A percentile compares a stretch with the other conserved stretches of the same genome.
phyloP scores from a whole-genome alignment of 2,113 vertebrate genomes.

The Ammodytes dubius region DNA sequence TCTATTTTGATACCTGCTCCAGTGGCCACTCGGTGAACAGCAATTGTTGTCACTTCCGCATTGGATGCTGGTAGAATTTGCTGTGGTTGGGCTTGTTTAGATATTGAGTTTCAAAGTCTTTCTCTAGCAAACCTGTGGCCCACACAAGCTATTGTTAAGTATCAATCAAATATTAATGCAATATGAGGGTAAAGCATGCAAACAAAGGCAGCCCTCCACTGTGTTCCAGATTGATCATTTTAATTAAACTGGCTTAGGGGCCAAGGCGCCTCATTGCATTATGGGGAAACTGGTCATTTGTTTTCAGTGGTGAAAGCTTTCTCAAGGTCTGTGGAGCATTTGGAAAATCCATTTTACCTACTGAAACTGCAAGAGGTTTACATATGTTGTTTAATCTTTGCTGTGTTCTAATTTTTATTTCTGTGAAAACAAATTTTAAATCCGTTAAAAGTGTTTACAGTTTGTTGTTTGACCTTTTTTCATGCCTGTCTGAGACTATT shows the following conservation, averaged over 20 bases:
- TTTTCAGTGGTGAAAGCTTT: neutral
- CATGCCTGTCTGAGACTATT: neutral
- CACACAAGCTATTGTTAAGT: slow-evolving; percentile 32
- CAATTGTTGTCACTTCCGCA: no score
- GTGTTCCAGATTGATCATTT: slow-evolving; percentile 57
- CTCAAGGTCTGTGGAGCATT: neutral
- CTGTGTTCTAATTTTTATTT: neutral
- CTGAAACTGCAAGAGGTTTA: neutral
- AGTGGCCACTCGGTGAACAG: no score
- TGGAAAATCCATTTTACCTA: neutral
- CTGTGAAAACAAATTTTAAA: neutral
- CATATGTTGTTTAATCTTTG: neutral
- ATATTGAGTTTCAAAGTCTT: slow-evolving; percentile 5
- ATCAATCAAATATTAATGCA: slow-evolving; percentile 49
- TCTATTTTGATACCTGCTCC: no score
- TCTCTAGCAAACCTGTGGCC: slow-evolving; percentile 16
- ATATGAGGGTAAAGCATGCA: slow-evolving; percentile 19
- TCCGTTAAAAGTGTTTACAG: neutral
- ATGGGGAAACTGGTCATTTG: slow-evolving; percentile 29
- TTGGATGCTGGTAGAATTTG: no score
- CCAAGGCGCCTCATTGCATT: slow-evolving; percentile 20
- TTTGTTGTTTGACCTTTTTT: slow-evolving; percentile 14
- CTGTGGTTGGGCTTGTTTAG: no score
- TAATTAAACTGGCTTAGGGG: slow-evolving; percentile 52
- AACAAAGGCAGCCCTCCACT: slow-evolving; percentile 18